These are phyloP conservation scores for Hydroisotoma schaefferi DNA, from an alignment of 2,888 invertebrate species.

Conservation along the genomic window DNA sequence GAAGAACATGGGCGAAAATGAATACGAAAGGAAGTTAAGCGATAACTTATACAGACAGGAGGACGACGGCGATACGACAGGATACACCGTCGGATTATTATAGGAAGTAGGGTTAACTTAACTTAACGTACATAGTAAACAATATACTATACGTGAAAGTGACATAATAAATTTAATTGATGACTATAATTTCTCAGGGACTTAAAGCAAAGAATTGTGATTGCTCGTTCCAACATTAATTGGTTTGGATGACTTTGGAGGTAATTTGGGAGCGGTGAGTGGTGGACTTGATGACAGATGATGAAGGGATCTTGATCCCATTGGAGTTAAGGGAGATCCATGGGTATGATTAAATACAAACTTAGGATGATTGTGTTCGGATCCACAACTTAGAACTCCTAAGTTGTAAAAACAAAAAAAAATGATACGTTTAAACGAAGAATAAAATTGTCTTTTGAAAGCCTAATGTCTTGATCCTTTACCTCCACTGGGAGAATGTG, in stretches of 20 bases:
- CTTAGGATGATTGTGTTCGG: slow-evolving; percentile 27
- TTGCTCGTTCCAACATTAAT: slow-evolving; percentile 25
- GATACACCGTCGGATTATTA: no score
- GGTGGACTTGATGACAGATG: slow-evolving; percentile 27
- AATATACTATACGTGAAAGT: no score
- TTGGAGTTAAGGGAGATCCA: slow-evolving; percentile 26
- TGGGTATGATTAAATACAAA: slow-evolving; percentile 28
- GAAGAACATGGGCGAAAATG: no score
- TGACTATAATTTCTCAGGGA: neutral
- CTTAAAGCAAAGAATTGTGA: slow-evolving; percentile 1
- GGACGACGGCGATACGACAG: no score
- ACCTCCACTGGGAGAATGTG: slow-evolving; percentile 30
- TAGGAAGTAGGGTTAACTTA: no score
- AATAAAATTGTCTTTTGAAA: no score
- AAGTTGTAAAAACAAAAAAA: neutral
- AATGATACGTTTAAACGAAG: neutral
- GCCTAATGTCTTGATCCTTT: neutral
- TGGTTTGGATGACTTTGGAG: slow-evolving; percentile 36
- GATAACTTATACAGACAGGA: no score
- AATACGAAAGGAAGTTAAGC: neutral
- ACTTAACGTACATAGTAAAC: no score
- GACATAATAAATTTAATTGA: no score
- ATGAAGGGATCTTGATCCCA: slow-evolving; percentile 17
- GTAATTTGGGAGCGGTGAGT: slow-evolving; percentile 34
- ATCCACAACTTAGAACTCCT: slow-evolving; percentile 17